A percentile compares a stretch with the other conserved stretches of the same genome.
These are phyloP conservation scores for Ardeotis arabs DNA, from an alignment of 2,113 vertebrate genomes.

Conservation along the genomic window DNA sequence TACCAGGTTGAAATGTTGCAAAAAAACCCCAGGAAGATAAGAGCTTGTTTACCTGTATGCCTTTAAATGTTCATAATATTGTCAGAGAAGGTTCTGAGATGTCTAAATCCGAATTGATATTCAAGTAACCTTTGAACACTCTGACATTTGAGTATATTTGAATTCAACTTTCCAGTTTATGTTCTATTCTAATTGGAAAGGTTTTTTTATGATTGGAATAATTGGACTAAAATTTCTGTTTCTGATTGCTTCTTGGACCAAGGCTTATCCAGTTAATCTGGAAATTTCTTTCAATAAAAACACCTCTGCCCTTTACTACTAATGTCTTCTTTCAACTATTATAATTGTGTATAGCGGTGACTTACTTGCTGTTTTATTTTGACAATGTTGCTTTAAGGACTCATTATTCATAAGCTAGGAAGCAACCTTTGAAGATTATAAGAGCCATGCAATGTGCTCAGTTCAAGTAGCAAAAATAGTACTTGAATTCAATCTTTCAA, in stretches of 20 bases:
- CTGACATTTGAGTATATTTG: neutral
- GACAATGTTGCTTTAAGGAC: constrained; percentile 49
- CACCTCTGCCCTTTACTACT: neutral
- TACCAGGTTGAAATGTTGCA: neutral
- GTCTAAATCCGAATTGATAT: neutral
- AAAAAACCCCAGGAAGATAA: neutral
- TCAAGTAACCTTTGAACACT: neutral
- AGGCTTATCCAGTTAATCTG: neutral
- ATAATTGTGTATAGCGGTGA: neutral
- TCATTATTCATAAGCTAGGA: constrained; percentile 46
- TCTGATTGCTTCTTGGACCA: neutral
- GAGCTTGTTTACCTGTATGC: neutral
- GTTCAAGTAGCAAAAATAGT: constrained; percentile 45
- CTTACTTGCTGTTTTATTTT: constrained; percentile 41
- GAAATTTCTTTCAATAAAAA: neutral
- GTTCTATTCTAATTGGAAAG: neutral
- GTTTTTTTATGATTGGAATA: neutral
- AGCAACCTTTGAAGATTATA: constrained; percentile 57
- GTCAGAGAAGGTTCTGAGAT: neutral
- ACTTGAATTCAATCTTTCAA: constrained; percentile 39
- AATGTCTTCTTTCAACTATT: neutral
- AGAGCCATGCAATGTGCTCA: neutral
- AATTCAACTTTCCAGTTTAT: neutral
- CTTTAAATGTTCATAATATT: neutral
- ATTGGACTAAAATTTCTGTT: neutral